Conservation (phyloP, 2,888 invertebrate genomes). For the Hetaerina titia region DNA sequence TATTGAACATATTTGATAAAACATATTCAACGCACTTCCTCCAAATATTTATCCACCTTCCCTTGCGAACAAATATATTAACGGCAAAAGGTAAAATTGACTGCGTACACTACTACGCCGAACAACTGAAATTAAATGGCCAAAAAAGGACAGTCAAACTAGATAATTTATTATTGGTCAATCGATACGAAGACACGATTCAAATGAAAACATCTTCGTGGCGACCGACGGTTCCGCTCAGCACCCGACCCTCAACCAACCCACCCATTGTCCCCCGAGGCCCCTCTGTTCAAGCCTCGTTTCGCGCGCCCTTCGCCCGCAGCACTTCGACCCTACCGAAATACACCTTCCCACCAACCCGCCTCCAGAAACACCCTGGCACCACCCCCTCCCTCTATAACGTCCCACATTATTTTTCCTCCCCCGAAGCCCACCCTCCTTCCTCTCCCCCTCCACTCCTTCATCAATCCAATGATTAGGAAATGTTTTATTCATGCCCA, state of each 20-base stretch:
- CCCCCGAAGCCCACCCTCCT: background rate
- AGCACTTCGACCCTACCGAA: background rate
- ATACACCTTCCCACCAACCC: too few relatives aligned
- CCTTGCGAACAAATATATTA: too few relatives aligned
- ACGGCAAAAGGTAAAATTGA: too few relatives aligned
- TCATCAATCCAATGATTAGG: background rate
- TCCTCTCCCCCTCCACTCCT: background rate
- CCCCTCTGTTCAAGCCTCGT: background rate
- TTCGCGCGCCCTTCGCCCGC: background rate
- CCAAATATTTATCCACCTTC: too few relatives aligned
- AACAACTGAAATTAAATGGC: too few relatives aligned
- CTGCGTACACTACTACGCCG: too few relatives aligned
- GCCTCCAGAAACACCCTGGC: background rate
- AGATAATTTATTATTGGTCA: background rate
- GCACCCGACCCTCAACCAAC: background rate
- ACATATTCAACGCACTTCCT: too few relatives aligned
- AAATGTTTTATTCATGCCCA: constrained; percentile 1
- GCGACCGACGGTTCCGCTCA: background rate
- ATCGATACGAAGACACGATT: background rate
- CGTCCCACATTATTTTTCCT: background rate
- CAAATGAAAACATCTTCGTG: background rate
- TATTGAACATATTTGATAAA: too few relatives aligned
- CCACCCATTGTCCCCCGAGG: background rate
- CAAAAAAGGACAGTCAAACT: too few relatives aligned
- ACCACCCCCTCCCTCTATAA: background rate